These are phyloP conservation scores for Trichacis sp. DNA, from an alignment of 2,888 invertebrate genomes.

Conservation along the genomic window DNA sequence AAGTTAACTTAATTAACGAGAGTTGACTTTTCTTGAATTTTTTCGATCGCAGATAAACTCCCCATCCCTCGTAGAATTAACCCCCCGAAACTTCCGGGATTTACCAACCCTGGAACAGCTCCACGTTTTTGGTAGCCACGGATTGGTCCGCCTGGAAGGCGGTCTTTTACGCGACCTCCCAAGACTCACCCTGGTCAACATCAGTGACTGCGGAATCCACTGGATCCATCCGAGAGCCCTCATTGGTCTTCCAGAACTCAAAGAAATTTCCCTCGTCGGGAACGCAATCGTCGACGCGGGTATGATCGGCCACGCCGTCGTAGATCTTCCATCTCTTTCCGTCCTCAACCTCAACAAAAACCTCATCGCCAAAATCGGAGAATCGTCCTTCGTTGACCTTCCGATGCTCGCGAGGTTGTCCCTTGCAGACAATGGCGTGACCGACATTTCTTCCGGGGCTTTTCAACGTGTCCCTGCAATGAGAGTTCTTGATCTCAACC, in stretches of 20 bases:
- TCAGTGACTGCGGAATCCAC: conserved; percentile 81
- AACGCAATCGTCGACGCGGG: conserved; percentile 83
- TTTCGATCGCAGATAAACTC: conserved; percentile 74
- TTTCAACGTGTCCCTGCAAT: conserved; percentile 83
- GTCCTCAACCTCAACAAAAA: conserved; percentile 80
- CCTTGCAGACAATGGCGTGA: conserved; percentile 80
- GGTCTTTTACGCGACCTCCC: conserved; percentile 79
- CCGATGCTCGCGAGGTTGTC: conserved; percentile 77
- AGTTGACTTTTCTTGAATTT: background rate
- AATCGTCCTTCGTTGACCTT: conserved; percentile 85
- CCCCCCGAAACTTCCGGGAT: conserved; percentile 78
- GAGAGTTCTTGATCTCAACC: conserved; percentile 80
- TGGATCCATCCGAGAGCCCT: conserved; percentile 85
- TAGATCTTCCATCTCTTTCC: conserved; percentile 81
- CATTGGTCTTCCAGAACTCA: conserved; percentile 78
- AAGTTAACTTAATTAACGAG: background rate
- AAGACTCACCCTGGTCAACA: conserved; percentile 78
- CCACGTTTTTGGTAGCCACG: conserved; percentile 79
- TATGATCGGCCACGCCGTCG: conserved; percentile 83
- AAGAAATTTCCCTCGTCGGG: conserved; percentile 77
- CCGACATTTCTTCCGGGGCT: conserved; percentile 82
- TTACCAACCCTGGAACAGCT: conserved; percentile 81
- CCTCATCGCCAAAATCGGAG: conserved; percentile 77
- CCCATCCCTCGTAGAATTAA: conserved; percentile 75
- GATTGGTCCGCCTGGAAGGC: conserved; percentile 78